phyloP scores from a whole-genome alignment of 2,797 vertebrate genomes.

The Pseudotriccus pelzelni region DNA sequence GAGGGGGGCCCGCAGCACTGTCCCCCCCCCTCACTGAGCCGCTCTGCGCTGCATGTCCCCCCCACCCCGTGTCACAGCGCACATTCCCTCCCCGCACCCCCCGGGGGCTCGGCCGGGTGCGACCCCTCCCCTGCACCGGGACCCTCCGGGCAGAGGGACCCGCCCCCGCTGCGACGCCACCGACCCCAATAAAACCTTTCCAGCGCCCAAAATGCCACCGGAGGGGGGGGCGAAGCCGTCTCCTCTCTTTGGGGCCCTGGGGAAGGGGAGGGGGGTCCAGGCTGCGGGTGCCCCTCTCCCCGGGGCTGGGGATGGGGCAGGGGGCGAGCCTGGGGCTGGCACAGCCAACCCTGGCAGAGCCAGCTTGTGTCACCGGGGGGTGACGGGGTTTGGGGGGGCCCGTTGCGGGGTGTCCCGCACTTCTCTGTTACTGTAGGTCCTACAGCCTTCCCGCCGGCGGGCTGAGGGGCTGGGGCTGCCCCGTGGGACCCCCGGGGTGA shows the following conservation, averaged over 20 bases:
- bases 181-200: constrained; percentile 38
- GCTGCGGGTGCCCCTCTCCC: not conserved
- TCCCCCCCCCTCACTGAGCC: not conserved
- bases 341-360: not conserved
- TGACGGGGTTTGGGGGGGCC: not conserved
- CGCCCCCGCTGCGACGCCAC: not conserved
- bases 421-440: not conserved
- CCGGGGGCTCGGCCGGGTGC: not conserved
- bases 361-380: not conserved
- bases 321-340: rapidly evolving
- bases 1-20: not conserved
- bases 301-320: no score
- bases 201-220: not conserved
- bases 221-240: rapidly evolving
- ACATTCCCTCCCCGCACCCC: not conserved
- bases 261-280: rapidly evolving
- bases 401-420: not conserved
- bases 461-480: rapidly evolving
- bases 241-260: not conserved
- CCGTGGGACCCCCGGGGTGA: rapidly evolving
- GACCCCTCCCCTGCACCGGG: not conserved
- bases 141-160: not conserved
- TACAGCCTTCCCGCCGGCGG: not conserved
- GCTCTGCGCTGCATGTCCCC: constrained; percentile 10
- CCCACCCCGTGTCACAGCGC: not conserved